Conservation (phyloP, 2,888 invertebrate genomes). For the Myopa testacea region DNA sequence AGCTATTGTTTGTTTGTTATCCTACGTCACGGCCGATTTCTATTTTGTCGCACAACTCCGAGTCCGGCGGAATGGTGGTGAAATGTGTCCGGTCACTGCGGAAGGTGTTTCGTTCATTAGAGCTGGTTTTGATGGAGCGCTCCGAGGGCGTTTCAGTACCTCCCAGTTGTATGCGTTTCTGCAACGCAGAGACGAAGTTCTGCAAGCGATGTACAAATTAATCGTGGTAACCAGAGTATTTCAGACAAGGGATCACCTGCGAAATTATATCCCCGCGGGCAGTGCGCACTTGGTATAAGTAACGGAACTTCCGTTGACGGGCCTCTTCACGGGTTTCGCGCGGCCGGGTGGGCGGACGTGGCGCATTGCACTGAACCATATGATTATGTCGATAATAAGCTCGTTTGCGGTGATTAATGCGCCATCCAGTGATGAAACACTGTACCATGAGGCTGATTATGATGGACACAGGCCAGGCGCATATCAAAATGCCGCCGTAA, state of each 20-base stretch:
- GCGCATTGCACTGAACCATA: conserved; percentile 48
- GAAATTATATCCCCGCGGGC: conserved; percentile 92
- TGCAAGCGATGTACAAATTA: conserved; percentile 62
- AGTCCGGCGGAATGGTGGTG: conserved; percentile 79
- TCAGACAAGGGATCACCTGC: conserved; percentile 72
- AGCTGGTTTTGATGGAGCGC: conserved; percentile 70
- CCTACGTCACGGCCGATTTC: conserved; percentile 68
- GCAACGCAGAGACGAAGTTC: conserved; percentile 85
- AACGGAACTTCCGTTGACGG: conserved; percentile 86
- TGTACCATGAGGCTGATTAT: conserved; percentile 68
- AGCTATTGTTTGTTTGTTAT: conserved; percentile 67
- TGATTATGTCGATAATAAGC: conserved; percentile 61
- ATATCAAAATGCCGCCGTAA: conserved; percentile 67
- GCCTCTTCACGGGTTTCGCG: conserved; percentile 83
- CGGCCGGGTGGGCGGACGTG: conserved; percentile 70
- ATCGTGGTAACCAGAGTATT: background rate
- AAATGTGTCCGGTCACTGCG: conserved; percentile 82
- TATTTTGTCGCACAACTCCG: conserved; percentile 70
- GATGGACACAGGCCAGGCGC: conserved; percentile 66
- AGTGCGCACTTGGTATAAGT: conserved; percentile 89
- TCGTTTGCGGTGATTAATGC: conserved; percentile 67
- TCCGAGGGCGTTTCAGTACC: conserved; percentile 72
- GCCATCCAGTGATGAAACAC: conserved; percentile 68
- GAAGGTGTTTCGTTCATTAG: conserved; percentile 79
- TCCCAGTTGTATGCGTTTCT: conserved; percentile 77